Evolutionary conservation across 2,888 invertebrate genomes (phyloP).

Genomic region (Drosophila pseudotalamancana): DNA sequence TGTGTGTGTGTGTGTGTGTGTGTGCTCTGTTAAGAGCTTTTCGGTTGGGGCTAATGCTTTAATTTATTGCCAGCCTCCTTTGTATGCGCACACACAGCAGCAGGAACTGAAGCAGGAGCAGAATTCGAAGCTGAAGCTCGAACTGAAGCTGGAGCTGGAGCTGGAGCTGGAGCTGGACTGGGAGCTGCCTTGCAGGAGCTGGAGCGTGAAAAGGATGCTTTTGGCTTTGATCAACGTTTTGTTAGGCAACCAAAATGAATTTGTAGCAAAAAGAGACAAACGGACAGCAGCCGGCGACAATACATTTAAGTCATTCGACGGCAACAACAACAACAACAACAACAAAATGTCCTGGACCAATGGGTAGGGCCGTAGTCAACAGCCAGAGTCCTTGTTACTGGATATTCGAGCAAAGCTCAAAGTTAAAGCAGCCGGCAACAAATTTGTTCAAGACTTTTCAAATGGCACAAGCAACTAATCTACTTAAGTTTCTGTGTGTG

Average conservation of each 20-base stretch:
- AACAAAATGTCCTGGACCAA: not conserved
- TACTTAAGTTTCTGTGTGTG: slow-evolving; percentile 2
- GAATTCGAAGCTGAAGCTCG: not conserved
- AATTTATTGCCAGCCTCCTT: slow-evolving; percentile 75
- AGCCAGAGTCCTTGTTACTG: slow-evolving; percentile 48
- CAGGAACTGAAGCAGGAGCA: slow-evolving; percentile 5
- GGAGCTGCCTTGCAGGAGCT: slow-evolving; percentile 47
- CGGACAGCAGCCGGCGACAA: slow-evolving; percentile 52
- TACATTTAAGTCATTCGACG: slow-evolving; percentile 63
- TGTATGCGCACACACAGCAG: no score
- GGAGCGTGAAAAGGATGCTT: slow-evolving; percentile 80
- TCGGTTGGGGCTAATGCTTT: slow-evolving; percentile 69
- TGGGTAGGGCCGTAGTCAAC: not conserved
- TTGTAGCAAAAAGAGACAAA: slow-evolving; percentile 54
- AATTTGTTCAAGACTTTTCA: slow-evolving; percentile 6
- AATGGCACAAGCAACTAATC: slow-evolving; percentile 19
- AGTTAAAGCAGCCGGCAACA: slow-evolving; percentile 44
- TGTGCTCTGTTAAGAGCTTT: slow-evolving; percentile 66
- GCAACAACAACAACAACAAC: slow-evolving; percentile 28
- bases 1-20: slow-evolving; percentile 13
- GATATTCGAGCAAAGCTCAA: slow-evolving; percentile 57
- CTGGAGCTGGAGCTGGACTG: not conserved
- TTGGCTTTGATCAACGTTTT: slow-evolving; percentile 78
- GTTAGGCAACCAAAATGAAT: slow-evolving; percentile 79
- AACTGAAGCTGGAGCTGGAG: slow-evolving; percentile 4